Evolutionary conservation across 2,888 invertebrate genomes (phyloP).

Genomic region (Allophyes oxyacanthae): DNA sequence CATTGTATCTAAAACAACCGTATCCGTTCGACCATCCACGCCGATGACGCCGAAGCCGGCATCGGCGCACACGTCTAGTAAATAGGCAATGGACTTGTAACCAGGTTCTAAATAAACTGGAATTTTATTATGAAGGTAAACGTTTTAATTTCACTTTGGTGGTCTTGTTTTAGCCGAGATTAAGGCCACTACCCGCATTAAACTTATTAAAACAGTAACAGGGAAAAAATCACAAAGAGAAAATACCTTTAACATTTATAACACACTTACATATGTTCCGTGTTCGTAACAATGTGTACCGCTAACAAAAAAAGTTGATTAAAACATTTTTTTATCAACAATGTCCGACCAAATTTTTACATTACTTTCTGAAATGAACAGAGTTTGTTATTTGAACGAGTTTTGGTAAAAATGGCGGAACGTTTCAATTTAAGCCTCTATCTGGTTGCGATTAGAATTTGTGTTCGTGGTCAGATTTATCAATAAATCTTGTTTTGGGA

Average conservation of each 20-base stretch:
- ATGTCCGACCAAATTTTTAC: slow-evolving; percentile 16
- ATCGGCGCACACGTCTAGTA: too few species aligned
- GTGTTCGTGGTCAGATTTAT: slow-evolving; percentile 37
- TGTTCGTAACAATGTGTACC: slow-evolving; percentile 13
- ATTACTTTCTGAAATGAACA: slow-evolving; percentile 31
- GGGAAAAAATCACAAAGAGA: slow-evolving; percentile 34
- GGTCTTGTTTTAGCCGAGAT: not conserved
- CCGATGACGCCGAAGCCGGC: too few species aligned
- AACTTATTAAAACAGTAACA: slow-evolving; percentile 18
- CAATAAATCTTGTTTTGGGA: slow-evolving; percentile 35
- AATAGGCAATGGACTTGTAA: too few species aligned
- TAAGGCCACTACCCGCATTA: slow-evolving; percentile 1
- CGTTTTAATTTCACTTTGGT: too few species aligned
- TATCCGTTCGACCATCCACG: too few species aligned
- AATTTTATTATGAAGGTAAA: too few species aligned
- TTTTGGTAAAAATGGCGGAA: slow-evolving; percentile 20
- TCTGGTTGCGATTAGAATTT: slow-evolving; percentile 34
- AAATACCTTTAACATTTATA: slow-evolving; percentile 33
- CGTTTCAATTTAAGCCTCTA: slow-evolving; percentile 28
- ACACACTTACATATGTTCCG: slow-evolving; percentile 22
- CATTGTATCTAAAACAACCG: too few species aligned
- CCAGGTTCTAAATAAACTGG: too few species aligned
- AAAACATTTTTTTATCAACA: slow-evolving; percentile 32
- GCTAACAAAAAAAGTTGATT: slow-evolving; percentile 39
- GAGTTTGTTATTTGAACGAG: slow-evolving; percentile 31